A percentile compares a stretch with the other conserved stretches of the same genome.
Evolutionary conservation across 2,797 vertebrate genomes (phyloP).

Genomic region (Liasis olivaceus): DNA sequence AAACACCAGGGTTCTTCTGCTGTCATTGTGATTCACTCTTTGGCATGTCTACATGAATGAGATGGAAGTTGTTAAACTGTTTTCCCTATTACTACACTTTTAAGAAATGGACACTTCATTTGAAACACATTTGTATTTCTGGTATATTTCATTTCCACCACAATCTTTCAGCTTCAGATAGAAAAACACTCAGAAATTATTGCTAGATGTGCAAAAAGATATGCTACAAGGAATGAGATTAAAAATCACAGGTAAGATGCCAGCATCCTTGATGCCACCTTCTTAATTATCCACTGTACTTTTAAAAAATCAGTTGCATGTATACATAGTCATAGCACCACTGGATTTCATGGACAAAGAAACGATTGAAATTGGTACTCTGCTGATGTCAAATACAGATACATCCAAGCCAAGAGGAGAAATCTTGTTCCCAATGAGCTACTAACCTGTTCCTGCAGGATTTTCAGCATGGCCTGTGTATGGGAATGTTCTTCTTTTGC

Average conservation of each 20-base stretch:
- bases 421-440: accelerated
- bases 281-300: background rate
- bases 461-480: slow-evolving; percentile 78
- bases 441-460: slow-evolving; percentile 86
- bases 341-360: background rate
- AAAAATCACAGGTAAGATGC: background rate
- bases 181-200: background rate
- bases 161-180: slow-evolving; percentile 38
- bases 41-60: slow-evolving; percentile 12
- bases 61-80: slow-evolving; percentile 31
- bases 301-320: background rate
- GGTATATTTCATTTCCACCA: slow-evolving; percentile 34
- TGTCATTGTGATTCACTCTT: slow-evolving; percentile 24
- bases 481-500: slow-evolving; percentile 87
- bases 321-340: background rate
- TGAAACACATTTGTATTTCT: slow-evolving; percentile 34
- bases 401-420: too few species aligned
- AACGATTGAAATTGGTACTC: background rate
- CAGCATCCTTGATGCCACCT: background rate
- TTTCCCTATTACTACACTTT: slow-evolving; percentile 31
- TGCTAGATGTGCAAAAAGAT: background rate
- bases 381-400: background rate
- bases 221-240: slow-evolving; percentile 13
- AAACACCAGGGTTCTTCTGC: slow-evolving; percentile 3
- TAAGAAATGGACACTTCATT: slow-evolving; percentile 37